Conservation (phyloP, 2,113 vertebrate genomes). For the Oxygymnocypris stewartii region DNA sequence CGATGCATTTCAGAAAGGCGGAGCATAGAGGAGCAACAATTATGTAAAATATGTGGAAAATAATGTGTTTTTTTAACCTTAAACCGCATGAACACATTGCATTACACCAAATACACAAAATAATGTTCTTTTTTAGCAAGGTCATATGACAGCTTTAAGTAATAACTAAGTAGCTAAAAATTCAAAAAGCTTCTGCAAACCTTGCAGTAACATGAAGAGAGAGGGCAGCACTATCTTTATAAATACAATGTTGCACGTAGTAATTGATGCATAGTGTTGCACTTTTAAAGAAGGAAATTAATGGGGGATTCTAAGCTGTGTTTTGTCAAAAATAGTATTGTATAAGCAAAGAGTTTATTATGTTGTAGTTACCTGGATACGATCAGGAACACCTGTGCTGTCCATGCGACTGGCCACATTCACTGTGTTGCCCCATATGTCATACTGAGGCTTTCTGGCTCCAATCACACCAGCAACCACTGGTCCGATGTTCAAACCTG, state of each 20-base stretch:
- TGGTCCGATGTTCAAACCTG: conserved; percentile 94
- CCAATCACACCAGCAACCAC: conserved; percentile 95
- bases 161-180: background rate
- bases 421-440: conserved; percentile 97
- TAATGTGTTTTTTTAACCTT: too few species aligned
- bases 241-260: background rate
- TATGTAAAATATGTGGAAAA: too few species aligned
- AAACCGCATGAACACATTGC: too few species aligned
- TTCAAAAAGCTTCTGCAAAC: background rate
- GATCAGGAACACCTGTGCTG: conserved; percentile 92
- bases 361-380: conserved; percentile 82
- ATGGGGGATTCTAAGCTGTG: background rate
- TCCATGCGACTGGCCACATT: conserved; percentile 97
- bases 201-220: conserved; percentile 52
- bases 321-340: background rate
- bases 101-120: too few species aligned
- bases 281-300: background rate
- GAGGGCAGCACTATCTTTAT: conserved; percentile 62
- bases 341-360: background rate
- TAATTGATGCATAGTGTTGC: background rate
- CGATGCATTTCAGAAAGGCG: too few species aligned
- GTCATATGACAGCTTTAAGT: background rate
- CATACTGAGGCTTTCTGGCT: conserved; percentile 92
- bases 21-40: too few species aligned
- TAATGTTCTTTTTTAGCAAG: too few species aligned